phyloP scores from a whole-genome alignment of 2,113 vertebrate genomes.

The Geococcyx californianus region DNA sequence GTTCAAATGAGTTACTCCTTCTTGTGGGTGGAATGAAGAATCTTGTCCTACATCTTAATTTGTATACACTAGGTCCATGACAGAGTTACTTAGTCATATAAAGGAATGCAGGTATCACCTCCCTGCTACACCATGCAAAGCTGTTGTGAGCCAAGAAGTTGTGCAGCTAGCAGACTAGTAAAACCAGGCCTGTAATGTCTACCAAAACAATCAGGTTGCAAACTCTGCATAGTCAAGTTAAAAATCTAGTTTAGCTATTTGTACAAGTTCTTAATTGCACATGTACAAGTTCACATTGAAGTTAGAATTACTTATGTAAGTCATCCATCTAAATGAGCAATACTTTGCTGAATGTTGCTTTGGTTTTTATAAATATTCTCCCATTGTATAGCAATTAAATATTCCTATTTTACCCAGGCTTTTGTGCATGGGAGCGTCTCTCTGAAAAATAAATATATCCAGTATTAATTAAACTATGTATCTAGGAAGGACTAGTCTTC shows the following conservation, averaged over 20 bases:
- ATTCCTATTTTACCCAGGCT: constrained; percentile 5
- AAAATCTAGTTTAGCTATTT: background rate
- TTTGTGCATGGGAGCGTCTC: background rate
- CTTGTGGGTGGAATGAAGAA: constrained; percentile 51
- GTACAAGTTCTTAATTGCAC: background rate
- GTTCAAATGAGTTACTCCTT: constrained; percentile 40
- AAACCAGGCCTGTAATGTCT: background rate
- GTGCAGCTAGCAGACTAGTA: background rate
- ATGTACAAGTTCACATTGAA: background rate
- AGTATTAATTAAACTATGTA: constrained; percentile 8
- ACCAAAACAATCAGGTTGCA: background rate
- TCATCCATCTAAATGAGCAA: constrained; percentile 3
- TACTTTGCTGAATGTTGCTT: background rate
- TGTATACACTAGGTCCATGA: constrained; percentile 25
- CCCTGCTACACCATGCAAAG: background rate
- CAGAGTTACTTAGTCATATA: constrained; percentile 40
- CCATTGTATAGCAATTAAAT: background rate
- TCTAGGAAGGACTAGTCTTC: background rate
- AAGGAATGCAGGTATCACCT: constrained; percentile 35
- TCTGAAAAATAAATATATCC: constrained; percentile 9
- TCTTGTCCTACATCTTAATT: constrained; percentile 52
- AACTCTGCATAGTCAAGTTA: background rate
- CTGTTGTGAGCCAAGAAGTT: background rate
- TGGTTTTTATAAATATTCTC: background rate
- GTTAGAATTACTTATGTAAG: background rate